Evolutionary conservation across 2,888 invertebrate genomes (phyloP).

Genomic region (Rhodophaea formosa): DNA sequence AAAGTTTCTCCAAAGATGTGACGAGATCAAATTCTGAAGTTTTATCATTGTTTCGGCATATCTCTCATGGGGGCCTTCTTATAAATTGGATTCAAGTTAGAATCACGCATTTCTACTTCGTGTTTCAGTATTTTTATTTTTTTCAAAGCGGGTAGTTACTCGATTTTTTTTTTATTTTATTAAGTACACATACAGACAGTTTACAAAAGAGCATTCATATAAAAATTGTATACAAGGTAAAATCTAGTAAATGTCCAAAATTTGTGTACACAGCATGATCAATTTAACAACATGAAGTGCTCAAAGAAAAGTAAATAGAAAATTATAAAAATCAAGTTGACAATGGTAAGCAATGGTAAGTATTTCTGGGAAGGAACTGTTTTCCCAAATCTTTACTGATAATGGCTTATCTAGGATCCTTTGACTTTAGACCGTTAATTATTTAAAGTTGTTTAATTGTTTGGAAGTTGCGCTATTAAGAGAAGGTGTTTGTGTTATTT

Average conservation of each 20-base stretch:
- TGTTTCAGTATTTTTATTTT: constrained; percentile 36
- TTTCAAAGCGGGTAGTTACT: constrained; percentile 21
- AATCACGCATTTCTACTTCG: constrained; percentile 56
- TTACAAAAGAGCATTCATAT: no score
- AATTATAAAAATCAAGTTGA: no score
- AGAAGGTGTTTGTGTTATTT: constrained; percentile 61
- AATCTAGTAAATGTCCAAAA: no score
- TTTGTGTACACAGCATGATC: no score
- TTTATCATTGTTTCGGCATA: constrained; percentile 70
- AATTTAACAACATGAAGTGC: no score
- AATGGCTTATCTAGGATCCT: constrained; percentile 35
- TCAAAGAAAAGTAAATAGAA: no score
- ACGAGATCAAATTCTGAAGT: constrained; percentile 61
- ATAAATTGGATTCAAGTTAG: constrained; percentile 76
- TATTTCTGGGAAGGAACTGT: constrained; percentile 4
- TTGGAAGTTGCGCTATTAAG: constrained; percentile 53
- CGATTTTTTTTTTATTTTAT: no score
- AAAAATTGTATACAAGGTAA: no score
- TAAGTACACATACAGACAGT: no score
- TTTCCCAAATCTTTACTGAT: constrained; percentile 17
- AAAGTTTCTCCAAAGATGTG: constrained; percentile 24
- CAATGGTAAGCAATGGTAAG: no score
- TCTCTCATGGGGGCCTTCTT: constrained; percentile 71
- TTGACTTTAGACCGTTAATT: constrained; percentile 48
- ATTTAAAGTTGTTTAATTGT: constrained; percentile 59